Base-by-base conservation (phyloP, 2,113 vertebrate species). In the Lepisosteus osseus region DNA sequence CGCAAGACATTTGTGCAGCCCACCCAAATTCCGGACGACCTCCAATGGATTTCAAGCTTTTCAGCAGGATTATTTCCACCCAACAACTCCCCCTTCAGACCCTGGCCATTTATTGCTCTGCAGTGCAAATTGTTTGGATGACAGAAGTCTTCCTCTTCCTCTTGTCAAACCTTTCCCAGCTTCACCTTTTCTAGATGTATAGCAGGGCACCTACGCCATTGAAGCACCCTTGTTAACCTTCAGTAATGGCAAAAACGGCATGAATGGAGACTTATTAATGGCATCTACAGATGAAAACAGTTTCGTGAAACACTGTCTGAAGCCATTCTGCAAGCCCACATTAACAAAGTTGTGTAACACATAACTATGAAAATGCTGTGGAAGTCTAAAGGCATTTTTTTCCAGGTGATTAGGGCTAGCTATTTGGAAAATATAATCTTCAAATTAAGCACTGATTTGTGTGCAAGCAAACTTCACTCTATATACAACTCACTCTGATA, bases 191-290 rank as follows among this genome's bases (percentile, higher is more conserved):
- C 56, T 59, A 59, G 3, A 59, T 11, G 14, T 61, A 61, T 13
- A 14, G 3, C 1, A 14, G 3, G 14, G 13, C 59, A 61, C 59
- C 59, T 61, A 13, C 17, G 7, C 14, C 59, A 14, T 29, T 61
- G 7, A 61, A 6, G 7, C 6, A 13, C 17, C 59, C 17, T 6
- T 11, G 7, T 9, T 51, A 9, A 6, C 47, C 1, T 42, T 55
- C 56, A 4, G 6, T 17, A 71, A 71, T 63, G 61, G 40, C 29
- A 12, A 45, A 63, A 71, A 41, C 69, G 54, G 15, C 44, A 54
- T 4, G 45, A 12, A 51, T n/a, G 15, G 45, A 59, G 43, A 70
- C 15, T 63, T 15, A 15, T 44, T 29, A 45, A 64, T 17, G 45
- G 45, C 59, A 54, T 8, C n/a, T 62, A n/a, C 59, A 41, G 69